A percentile compares a stretch with the other conserved stretches of the same genome.
phyloP scores from a whole-genome alignment of 2,888 invertebrate species.

The Macaria liturata region DNA sequence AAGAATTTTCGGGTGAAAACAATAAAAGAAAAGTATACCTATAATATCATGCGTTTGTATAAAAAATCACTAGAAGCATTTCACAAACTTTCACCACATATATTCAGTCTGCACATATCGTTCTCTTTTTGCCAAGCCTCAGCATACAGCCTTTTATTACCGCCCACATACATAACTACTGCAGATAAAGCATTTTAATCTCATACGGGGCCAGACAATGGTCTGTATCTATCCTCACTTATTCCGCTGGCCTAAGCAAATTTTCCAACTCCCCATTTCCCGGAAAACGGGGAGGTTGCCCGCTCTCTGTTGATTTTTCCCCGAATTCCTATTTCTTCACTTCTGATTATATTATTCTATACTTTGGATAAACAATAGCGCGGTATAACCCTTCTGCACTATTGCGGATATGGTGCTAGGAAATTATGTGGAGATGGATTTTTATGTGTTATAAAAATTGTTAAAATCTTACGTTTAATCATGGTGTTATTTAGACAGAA shows the following conservation, averaged over 20 bases:
- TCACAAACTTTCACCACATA: no score
- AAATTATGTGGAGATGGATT: slow-evolving; percentile 51
- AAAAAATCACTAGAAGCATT: no score
- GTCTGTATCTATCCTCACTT: slow-evolving; percentile 72
- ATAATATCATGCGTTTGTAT: no score
- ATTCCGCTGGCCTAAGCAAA: slow-evolving; percentile 83
- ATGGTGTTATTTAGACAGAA: no score
- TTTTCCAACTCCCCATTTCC: slow-evolving; percentile 51
- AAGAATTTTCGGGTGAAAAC: no score
- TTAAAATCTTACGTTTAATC: no score
- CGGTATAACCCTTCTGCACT: slow-evolving; percentile 78
- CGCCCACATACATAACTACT: slow-evolving; percentile 17
- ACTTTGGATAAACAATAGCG: slow-evolving; percentile 80
- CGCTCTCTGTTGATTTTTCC: slow-evolving; percentile 77
- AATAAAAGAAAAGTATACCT: no score
- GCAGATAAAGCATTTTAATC: slow-evolving; percentile 45
- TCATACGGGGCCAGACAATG: slow-evolving; percentile 62
- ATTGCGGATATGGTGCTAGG: slow-evolving; percentile 61
- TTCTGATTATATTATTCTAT: slow-evolving; percentile 82
- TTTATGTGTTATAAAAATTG: background rate
- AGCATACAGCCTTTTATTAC: slow-evolving; percentile 2
- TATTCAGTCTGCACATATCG: background rate
- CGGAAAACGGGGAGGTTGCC: slow-evolving; percentile 29
- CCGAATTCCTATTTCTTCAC: slow-evolving; percentile 81
- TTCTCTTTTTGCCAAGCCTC: background rate